These are phyloP conservation scores for Saturnia japonica DNA, from an alignment of 2,888 invertebrate species.

Conservation along the genomic window DNA sequence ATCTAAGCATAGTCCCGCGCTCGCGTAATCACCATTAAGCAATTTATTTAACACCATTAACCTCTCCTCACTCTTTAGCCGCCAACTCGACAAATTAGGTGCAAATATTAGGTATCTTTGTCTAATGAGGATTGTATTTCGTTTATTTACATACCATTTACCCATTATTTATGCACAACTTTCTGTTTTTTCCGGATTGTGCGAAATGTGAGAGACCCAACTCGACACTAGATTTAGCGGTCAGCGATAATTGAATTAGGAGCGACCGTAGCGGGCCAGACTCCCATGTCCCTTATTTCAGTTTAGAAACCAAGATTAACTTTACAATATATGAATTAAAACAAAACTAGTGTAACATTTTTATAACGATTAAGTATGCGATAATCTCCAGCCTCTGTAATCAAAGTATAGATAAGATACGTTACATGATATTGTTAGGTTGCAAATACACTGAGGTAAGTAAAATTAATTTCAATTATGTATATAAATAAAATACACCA, in stretches of 20 bases:
- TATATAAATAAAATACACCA: not conserved
- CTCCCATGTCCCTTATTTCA: too few species aligned
- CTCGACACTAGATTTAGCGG: too few species aligned
- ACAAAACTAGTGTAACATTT: too few species aligned
- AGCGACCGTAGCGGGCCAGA: too few species aligned
- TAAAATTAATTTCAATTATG: not conserved
- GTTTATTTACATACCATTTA: not conserved
- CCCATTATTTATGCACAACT: not conserved
- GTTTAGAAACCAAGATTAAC: too few species aligned
- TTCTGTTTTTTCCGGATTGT: too few species aligned
- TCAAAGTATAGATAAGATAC: not conserved
- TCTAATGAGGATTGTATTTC: too few species aligned
- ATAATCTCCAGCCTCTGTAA: not conserved
- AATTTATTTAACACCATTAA: slow-evolving; percentile 7
- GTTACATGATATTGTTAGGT: not conserved
- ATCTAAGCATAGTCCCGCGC: not conserved
- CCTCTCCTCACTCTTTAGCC: not conserved
- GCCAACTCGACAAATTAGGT: slow-evolving; percentile 1
- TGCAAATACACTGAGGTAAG: not conserved
- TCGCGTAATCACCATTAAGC: not conserved
- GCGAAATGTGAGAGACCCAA: too few species aligned
- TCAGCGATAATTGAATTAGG: too few species aligned
- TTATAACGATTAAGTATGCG: too few species aligned
- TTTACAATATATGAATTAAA: too few species aligned
- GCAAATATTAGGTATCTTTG: not conserved